Base-by-base conservation (phyloP, 1,140 invertebrate species). In the Wiebesia pumilae region DNA sequence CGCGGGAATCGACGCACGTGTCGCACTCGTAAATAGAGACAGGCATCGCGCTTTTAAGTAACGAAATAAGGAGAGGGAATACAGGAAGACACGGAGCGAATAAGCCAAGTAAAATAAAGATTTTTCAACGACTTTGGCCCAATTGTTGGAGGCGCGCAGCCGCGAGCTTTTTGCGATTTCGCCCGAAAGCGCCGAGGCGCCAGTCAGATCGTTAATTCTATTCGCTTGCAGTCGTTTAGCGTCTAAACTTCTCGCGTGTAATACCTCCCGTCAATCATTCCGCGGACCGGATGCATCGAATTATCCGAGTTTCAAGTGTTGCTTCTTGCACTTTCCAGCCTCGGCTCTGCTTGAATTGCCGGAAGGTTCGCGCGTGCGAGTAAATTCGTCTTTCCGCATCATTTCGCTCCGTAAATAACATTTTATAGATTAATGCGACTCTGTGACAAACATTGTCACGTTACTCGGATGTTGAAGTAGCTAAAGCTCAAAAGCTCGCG, bases 141-240 rank as follows among this genome's bases (percentile, higher is more conserved):
- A 62, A 80, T 80, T 80, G 67, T 65, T 65, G 7, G 30, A 14
- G 30, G 16, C 35, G 12, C 19, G 43, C 43, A 27, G 21, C 4
- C 27, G 24, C 58, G 27, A 21, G 43, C 51, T 27, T 4, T n/a
- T n/a, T n/a, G n/a, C n/a, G n/a, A n/a, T n/a, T n/a, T n/a, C n/a
- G n/a, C n/a, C n/a, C n/a, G n/a, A n/a, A n/a, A n/a, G n/a, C n/a
- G n/a, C n/a, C n/a, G n/a, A 69, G 80, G 80, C 80, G 80, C 65
- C 80, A 69, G 80, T 69, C 40, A 9, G 80, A 47, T 81, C 81
- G 81, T 82, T 82, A 82, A 82, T 73, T 82, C 33, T n/a, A 3
- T 1, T 27, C 81, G 33, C 30, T 24, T 51, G 33, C 67, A 47
- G 47, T 51, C 77, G 47, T 78, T n/a, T 30, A 43, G n/a, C 30